phyloP scores from a whole-genome alignment of 2,797 vertebrate genomes.

The Chaetodon trifasciatus region DNA sequence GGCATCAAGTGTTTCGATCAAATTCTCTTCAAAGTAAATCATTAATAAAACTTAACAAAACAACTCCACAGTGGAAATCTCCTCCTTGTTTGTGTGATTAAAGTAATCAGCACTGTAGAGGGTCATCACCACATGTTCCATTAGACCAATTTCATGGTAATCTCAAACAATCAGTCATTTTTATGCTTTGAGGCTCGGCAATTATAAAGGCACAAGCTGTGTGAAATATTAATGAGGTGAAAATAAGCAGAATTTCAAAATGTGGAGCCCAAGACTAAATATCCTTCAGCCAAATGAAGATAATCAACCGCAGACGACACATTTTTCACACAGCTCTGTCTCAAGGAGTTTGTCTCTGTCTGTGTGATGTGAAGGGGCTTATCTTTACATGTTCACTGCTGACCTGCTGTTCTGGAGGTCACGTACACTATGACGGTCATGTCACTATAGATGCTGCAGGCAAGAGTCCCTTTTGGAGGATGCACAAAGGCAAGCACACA shows the following conservation, averaged over 20 bases:
- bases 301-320: not conserved
- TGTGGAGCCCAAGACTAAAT: constrained; percentile 1
- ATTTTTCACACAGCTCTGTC: constrained; percentile 19
- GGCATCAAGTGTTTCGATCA: too few relatives aligned
- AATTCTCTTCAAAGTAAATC: not conserved
- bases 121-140: constrained; percentile 25
- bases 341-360: constrained; percentile 7
- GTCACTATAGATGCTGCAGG: constrained; percentile 27
- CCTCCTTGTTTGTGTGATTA: constrained; percentile 17
- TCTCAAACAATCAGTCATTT: constrained; percentile 43
- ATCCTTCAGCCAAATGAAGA: constrained; percentile 7
- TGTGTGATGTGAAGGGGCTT: constrained; percentile 23
- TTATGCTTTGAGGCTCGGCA: constrained; percentile 15
- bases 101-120: not conserved
- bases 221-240: constrained; percentile 47
- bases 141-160: constrained; percentile 18
- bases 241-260: constrained; percentile 41
- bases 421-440: constrained; percentile 18
- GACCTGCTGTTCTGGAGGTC: constrained; percentile 42
- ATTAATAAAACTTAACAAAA: not conserved
- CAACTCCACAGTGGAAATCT: not conserved
- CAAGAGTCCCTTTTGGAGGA: constrained; percentile 11
- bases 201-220: not conserved
- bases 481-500: constrained; percentile 10
- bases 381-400: constrained; percentile 41